A percentile compares a stretch with the other conserved stretches of the same genome.
Conservation (phyloP, 2,888 invertebrate genomes). For the Smittia sp. region DNA sequence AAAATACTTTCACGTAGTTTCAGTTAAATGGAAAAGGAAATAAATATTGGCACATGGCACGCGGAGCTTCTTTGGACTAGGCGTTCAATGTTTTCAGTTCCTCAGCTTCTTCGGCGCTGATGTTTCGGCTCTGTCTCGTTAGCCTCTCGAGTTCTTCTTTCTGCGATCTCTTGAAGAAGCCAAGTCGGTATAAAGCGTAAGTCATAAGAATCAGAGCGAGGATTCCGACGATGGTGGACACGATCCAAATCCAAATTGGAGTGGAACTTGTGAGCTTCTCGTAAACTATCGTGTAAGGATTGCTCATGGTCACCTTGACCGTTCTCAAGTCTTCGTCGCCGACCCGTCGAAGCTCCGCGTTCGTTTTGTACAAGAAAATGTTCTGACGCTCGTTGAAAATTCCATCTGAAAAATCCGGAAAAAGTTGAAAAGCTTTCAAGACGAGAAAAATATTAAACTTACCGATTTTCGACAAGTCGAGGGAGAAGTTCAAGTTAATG, state of each 20-base stretch:
- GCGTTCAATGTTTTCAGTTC: slow-evolving; percentile 21
- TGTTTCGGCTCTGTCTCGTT: slow-evolving; percentile 15
- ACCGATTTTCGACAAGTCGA: slow-evolving; percentile 50
- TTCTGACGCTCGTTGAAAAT: slow-evolving; percentile 52
- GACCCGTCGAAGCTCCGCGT: slow-evolving; percentile 47
- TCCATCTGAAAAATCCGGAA: slow-evolving; percentile 45
- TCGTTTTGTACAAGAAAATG: slow-evolving; percentile 50
- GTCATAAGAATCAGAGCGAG: slow-evolving; percentile 51
- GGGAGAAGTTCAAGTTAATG: slow-evolving; percentile 48
- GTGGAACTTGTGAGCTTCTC: slow-evolving; percentile 49
- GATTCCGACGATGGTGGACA: slow-evolving; percentile 53
- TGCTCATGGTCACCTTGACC: slow-evolving; percentile 44
- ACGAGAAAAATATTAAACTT: slow-evolving; percentile 4
- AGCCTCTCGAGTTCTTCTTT: slow-evolving; percentile 55
- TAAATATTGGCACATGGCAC: not conserved
- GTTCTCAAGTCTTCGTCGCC: slow-evolving; percentile 45
- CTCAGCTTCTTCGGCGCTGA: slow-evolving; percentile 16
- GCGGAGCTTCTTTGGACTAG: not conserved
- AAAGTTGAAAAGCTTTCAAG: not conserved
- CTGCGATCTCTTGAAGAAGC: slow-evolving; percentile 55
- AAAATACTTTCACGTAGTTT: no score
- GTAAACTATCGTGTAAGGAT: slow-evolving; percentile 52
- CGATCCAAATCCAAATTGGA: slow-evolving; percentile 54
- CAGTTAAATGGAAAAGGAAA: not conserved
- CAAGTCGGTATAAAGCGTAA: slow-evolving; percentile 53